Evolutionary conservation across 2,888 invertebrate species (phyloP).

Genomic region (Nomada flava): DNA sequence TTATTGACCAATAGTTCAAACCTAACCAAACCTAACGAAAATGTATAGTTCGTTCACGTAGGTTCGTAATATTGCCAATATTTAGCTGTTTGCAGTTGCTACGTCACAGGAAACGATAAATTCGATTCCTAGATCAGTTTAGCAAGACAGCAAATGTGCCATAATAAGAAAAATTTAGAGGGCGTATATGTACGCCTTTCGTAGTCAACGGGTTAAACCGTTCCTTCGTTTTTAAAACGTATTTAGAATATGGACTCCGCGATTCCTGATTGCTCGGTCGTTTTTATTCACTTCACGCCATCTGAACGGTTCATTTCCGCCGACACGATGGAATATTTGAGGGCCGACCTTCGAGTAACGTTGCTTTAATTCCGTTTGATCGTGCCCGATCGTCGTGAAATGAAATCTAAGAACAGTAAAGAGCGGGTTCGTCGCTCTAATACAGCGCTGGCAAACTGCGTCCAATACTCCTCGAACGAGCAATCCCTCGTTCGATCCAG

Average conservation of each 20-base stretch:
- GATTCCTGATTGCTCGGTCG: conserved; percentile 12
- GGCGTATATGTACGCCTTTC: too few species aligned
- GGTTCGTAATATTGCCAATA: too few species aligned
- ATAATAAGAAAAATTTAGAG: too few species aligned
- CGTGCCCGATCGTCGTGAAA: not conserved
- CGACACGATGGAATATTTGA: conserved; percentile 15
- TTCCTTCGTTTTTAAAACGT: conserved; percentile 24
- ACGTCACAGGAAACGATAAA: too few species aligned
- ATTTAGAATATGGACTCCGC: conserved; percentile 21
- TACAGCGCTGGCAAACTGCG: not conserved
- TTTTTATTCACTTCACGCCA: conserved; percentile 1
- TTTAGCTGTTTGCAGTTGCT: too few species aligned
- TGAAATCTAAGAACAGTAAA: not conserved
- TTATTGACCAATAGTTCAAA: too few species aligned
- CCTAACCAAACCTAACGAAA: too few species aligned
- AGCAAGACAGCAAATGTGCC: too few species aligned
- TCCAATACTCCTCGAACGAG: not conserved
- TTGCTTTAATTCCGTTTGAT: conserved; percentile 25
- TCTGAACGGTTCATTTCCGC: conserved; percentile 32
- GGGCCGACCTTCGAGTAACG: not conserved
- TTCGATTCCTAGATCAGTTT: too few species aligned
- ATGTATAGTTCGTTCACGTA: too few species aligned
- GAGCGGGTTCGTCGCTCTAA: not conserved
- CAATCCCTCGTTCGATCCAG: not conserved
- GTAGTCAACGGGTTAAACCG: not conserved